A percentile compares a stretch with the other conserved stretches of the same genome.
phyloP scores from a whole-genome alignment of 2,113 vertebrate genomes.

The Apodemus speciosus region DNA sequence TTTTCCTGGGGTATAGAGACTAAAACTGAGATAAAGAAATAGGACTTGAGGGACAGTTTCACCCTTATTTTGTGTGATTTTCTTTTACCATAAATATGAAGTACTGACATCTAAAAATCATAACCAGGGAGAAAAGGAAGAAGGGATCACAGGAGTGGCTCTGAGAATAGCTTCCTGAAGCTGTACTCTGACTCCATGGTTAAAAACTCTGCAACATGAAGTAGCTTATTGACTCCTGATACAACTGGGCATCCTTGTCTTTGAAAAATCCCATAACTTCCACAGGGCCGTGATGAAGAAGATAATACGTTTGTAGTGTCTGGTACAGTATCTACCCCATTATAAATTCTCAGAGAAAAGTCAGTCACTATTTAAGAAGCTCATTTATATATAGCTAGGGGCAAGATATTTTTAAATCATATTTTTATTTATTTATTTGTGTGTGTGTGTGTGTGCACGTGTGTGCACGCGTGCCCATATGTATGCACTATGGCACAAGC shows the following conservation, averaged over 20 bases:
- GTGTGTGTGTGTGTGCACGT: background rate
- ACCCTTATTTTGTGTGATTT: background rate
- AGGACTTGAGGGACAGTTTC: background rate
- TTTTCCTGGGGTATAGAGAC: background rate
- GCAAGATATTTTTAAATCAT: background rate
- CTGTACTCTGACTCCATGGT: background rate
- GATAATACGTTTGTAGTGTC: background rate
- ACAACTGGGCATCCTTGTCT: background rate
- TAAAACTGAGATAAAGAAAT: background rate
- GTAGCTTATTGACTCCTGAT: background rate
- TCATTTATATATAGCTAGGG: background rate
- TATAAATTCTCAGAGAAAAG: background rate
- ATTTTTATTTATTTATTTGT: background rate
- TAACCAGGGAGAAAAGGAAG: background rate
- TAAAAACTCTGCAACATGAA: background rate
- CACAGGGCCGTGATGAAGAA: background rate
- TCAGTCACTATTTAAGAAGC: background rate
- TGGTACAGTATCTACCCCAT: background rate
- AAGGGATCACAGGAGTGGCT: background rate
- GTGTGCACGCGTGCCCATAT: background rate
- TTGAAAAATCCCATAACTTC: slow-evolving; percentile 14
- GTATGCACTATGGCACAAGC: background rate
- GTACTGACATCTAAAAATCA: background rate
- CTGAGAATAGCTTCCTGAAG: background rate
- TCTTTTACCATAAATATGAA: background rate